A percentile compares a stretch with the other conserved stretches of the same genome.
Conservation (phyloP, 1,140 invertebrate genomes). For the Scaptomyza montana region DNA sequence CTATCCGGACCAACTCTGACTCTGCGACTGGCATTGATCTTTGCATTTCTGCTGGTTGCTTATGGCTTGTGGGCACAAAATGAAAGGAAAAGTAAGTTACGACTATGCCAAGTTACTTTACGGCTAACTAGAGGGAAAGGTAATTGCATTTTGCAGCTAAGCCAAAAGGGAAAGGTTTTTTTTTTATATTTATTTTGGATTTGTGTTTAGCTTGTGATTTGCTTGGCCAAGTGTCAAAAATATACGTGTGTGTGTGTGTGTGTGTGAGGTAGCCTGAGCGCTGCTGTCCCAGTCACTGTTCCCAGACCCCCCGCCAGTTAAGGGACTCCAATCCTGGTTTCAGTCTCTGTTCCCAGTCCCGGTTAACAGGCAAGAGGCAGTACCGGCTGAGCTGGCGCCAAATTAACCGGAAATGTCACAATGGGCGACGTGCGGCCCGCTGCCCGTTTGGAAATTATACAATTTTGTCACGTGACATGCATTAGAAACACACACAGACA, state of each 20-base stretch:
- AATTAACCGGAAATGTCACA: conserved; percentile 82
- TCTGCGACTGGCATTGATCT: conserved; percentile 74
- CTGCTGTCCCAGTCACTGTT: background rate
- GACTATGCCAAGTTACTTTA: conserved; percentile 66
- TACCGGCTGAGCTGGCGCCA: conserved; percentile 73
- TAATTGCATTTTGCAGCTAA: conserved; percentile 70
- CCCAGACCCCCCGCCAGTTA: background rate
- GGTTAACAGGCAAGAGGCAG: conserved; percentile 25
- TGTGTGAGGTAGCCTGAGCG: conserved; percentile 15
- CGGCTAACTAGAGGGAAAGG: conserved; percentile 69
- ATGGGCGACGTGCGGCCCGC: conserved; percentile 78
- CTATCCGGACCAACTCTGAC: conserved; percentile 40
- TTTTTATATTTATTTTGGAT: conserved; percentile 14
- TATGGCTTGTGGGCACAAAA: conserved; percentile 61
- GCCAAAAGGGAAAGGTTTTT: conserved; percentile 68
- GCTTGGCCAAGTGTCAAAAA: conserved; percentile 79
- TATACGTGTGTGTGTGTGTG: conserved; percentile 24
- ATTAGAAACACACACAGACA: conserved; percentile 62
- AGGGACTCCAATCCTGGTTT: background rate
- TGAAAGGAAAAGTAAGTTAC: conserved; percentile 82
- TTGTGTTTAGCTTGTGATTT: conserved; percentile 50
- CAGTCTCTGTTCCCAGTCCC: background rate
- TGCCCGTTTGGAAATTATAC: conserved; percentile 79
- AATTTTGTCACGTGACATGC: conserved; percentile 82
- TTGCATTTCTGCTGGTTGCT: conserved; percentile 40